Evolutionary conservation across 2,888 invertebrate genomes (phyloP).

Genomic region (Unio delphinus): DNA sequence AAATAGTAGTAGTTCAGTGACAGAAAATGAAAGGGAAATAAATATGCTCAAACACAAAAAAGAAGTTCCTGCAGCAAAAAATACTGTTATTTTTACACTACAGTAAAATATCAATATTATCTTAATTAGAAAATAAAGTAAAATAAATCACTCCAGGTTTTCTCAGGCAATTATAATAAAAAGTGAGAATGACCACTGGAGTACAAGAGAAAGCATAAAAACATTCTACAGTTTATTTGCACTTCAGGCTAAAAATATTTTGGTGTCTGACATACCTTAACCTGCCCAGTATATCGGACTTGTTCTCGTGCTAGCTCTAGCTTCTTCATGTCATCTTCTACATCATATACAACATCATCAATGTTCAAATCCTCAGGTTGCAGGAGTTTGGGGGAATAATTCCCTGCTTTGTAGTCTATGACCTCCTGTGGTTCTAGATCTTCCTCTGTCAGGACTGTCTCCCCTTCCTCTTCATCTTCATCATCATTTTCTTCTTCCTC

Average conservation of each 20-base stretch:
- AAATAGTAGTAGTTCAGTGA: too few relatives aligned
- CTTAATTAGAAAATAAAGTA: too few relatives aligned
- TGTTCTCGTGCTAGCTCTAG: slow-evolving; percentile 82
- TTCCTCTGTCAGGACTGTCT: slow-evolving; percentile 72
- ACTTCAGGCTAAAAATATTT: not conserved
- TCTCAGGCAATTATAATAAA: not conserved
- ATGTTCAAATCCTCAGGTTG: slow-evolving; percentile 77
- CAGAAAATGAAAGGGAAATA: too few relatives aligned
- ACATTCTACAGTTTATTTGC: not conserved
- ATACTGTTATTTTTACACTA: too few relatives aligned
- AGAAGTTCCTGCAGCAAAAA: too few relatives aligned
- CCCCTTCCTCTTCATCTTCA: slow-evolving; percentile 25
- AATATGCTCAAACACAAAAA: too few relatives aligned
- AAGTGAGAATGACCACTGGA: not conserved
- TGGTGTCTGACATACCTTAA: slow-evolving; percentile 71
- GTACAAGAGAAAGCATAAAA: not conserved
- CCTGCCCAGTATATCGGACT: slow-evolving; percentile 73
- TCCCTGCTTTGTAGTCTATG: slow-evolving; percentile 83
- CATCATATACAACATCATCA: slow-evolving; percentile 83
- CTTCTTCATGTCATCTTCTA: slow-evolving; percentile 83
- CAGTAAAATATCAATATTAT: too few relatives aligned
- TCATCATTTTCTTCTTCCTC: slow-evolving; percentile 32
- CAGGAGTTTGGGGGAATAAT: slow-evolving; percentile 87
- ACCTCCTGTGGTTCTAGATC: slow-evolving; percentile 75
- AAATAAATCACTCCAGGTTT: not conserved